Evolutionary conservation across 2,888 invertebrate genomes (phyloP), one percentile per base, ranked within the genome.

Genomic region (Eurois occulta): DNA sequence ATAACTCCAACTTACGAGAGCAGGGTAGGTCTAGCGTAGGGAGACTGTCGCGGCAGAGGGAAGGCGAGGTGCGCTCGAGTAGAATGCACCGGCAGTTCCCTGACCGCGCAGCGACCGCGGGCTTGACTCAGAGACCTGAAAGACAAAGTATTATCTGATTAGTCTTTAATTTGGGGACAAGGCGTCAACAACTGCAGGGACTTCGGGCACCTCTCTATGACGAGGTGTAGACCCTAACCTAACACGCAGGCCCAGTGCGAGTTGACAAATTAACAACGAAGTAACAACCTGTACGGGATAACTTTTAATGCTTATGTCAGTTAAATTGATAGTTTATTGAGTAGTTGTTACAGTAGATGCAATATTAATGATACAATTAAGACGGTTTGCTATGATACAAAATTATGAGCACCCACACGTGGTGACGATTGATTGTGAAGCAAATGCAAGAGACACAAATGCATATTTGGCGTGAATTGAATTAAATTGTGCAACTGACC

Each of bases 11-110:
- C 83, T 85, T 91, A 97, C 97, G 97, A 97, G 60, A 97, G 91
- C 84, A 97, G 97, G 18, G 97, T 97, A 0, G 97, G 96, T 81
- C 96, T 97, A 32, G 96, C 96, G 83, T 97, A 97, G 0, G 97
- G 97, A 1, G 97, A 97, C 2, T 92, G 91, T 28, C 93, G 94
- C 0, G 97, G 95, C 90, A 97, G 94, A 0, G 97, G 97, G 85
- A 97, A 96, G 0, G 97, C 97, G 3, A 97, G 95, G 41, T 96
- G 95, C 6, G 97, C 97, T 6, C 96, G 94, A 0, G 97, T 97
- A 1, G 97, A 96, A 2, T 95, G 94, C 4, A 97, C 96, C 0
- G 97, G 95, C 55, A 97, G 91, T 90, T 97, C 97, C 48, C 97
- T 95, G 11, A 98, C 94, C 0, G 96, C 95, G 84, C 97, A 97